Conservation (phyloP, 2,888 invertebrate genomes). For the Drosophila recens region DNA sequence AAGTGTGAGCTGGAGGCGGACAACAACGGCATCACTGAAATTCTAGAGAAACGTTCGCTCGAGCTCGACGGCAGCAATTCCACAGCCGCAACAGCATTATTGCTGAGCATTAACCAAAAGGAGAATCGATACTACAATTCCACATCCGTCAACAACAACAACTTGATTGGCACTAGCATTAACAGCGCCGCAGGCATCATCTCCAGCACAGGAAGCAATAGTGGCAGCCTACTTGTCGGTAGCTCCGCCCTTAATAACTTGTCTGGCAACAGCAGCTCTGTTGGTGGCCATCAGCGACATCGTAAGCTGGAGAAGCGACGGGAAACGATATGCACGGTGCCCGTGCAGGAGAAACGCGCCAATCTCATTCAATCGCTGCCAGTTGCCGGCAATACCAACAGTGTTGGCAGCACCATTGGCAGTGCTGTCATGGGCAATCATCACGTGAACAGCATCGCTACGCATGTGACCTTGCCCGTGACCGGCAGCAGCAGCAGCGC, state of each 20-base stretch:
- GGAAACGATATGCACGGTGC: slow-evolving; percentile 87
- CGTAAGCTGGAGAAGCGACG: slow-evolving; percentile 91
- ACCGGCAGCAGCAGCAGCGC: slow-evolving; percentile 60
- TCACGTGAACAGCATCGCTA: slow-evolving; percentile 44
- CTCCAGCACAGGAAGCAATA: slow-evolving; percentile 62
- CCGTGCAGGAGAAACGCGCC: slow-evolving; percentile 83
- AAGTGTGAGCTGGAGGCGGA: slow-evolving; percentile 99
- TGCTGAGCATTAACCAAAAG: slow-evolving; percentile 89
- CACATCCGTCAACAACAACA: slow-evolving; percentile 23
- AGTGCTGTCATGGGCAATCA: slow-evolving; percentile 37
- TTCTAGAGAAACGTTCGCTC: slow-evolving; percentile 95
- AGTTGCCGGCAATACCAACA: slow-evolving; percentile 15
- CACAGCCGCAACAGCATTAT: slow-evolving; percentile 85
- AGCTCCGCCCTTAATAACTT: slow-evolving; percentile 37
- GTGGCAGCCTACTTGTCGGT: slow-evolving; percentile 42
- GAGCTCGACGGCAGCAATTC: slow-evolving; percentile 90
- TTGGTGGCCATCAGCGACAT: slow-evolving; percentile 65
- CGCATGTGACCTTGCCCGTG: slow-evolving; percentile 69
- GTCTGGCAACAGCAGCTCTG: slow-evolving; percentile 22
- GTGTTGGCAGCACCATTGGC: slow-evolving; percentile 9
- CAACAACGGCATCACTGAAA: slow-evolving; percentile 98
- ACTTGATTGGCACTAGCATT: slow-evolving; percentile 38
- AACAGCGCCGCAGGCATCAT: slow-evolving; percentile 63
- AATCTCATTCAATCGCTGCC: slow-evolving; percentile 73
- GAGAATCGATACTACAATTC: slow-evolving; percentile 90